Base-by-base conservation (phyloP, 2,113 vertebrate genomes). In the Tupaia tana region DNA sequence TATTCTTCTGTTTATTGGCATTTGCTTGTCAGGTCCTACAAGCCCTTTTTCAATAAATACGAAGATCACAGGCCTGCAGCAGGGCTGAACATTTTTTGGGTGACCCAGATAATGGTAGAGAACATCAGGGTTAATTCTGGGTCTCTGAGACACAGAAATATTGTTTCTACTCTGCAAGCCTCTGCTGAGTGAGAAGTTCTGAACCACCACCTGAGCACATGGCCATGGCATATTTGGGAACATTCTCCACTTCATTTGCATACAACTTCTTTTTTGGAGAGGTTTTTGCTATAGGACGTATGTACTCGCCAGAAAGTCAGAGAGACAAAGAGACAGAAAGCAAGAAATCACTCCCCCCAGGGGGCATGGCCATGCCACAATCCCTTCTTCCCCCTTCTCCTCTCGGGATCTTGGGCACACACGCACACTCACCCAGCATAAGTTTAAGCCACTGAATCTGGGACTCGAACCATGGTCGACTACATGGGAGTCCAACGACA, bases 31-130 rank as follows among this genome's bases (percentile, higher is more conserved):
- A 80, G 86, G 7, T 1, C 8, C n/a, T 80, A 58, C 7, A 58
- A 43, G 6, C 80, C 90, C 18, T 83, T 95, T 79, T 83, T 86
- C 7, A 75, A n/a, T 63, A 84, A 54, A 58, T 66, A 10, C 54
- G 78, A 29, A 24, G 34, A 29, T 75, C 12, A 6, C 11, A 74
- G 31, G 6, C n/a, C 73, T 63, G 1, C 2, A 66, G 7, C 7
- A 29, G 18, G 16, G 22, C 1, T 2, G 3, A 13, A 7, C 70
- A 4, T 18, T 67, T 67, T 67, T 9, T 78, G 58, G 43, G 16
- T 69, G 75, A 71, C 63, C 54, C 66, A 34, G 64, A 84, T 22
- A 88, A 75, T 78, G 16, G 10, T 54, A 54, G 12, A 27, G n/a
- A 78, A 66, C 6, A 64, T 74, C 1, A 9, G 19, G 31, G 15